Evolutionary conservation across 64 coral and sea anemone genomes (phyloP).

Genomic region (Pachyseris speciosa): DNA sequence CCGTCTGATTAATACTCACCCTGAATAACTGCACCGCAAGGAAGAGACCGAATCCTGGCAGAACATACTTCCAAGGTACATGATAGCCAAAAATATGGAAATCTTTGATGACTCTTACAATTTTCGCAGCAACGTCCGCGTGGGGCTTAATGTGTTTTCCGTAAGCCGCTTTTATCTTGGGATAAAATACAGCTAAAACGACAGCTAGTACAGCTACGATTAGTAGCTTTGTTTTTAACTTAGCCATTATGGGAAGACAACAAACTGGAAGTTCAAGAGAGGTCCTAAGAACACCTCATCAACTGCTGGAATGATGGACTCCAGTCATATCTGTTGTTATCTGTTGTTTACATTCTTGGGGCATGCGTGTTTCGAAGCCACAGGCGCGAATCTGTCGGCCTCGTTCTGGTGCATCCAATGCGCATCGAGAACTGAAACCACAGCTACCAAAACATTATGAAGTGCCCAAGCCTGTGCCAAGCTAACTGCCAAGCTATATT

Average conservation of each 20-base stretch:
- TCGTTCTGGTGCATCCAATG: slow-evolving; percentile 56
- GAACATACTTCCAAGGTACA: slow-evolving; percentile 90
- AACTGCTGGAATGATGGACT: neutral
- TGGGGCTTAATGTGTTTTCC: slow-evolving; percentile 89
- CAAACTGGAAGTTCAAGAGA: neutral
- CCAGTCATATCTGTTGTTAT: slow-evolving; percentile 40
- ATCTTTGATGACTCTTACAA: slow-evolving; percentile 71
- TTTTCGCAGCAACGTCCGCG: slow-evolving; percentile 67
- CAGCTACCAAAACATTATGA: neutral
- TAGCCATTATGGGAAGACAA: slow-evolving; percentile 51
- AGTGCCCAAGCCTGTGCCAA: too few relatives aligned
- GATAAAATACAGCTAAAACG: slow-evolving; percentile 79
- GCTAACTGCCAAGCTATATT: too few relatives aligned
- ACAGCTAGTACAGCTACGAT: slow-evolving; percentile 85
- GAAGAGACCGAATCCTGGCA: slow-evolving; percentile 76
- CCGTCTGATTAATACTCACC: neutral
- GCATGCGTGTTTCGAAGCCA: slow-evolving; percentile 31
- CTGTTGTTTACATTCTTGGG: slow-evolving; percentile 60
- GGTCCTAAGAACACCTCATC: slow-evolving; percentile 58
- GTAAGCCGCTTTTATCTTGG: slow-evolving; percentile 74
- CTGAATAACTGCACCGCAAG: slow-evolving; percentile 69
- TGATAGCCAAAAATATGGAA: slow-evolving; percentile 92
- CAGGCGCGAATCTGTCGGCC: slow-evolving; percentile 9
- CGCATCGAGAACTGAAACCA: neutral
- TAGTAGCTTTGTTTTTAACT: slow-evolving; percentile 71